Base-by-base conservation (phyloP, 1,140 invertebrate genomes). In the Leptinotarsa undecemlineata region DNA sequence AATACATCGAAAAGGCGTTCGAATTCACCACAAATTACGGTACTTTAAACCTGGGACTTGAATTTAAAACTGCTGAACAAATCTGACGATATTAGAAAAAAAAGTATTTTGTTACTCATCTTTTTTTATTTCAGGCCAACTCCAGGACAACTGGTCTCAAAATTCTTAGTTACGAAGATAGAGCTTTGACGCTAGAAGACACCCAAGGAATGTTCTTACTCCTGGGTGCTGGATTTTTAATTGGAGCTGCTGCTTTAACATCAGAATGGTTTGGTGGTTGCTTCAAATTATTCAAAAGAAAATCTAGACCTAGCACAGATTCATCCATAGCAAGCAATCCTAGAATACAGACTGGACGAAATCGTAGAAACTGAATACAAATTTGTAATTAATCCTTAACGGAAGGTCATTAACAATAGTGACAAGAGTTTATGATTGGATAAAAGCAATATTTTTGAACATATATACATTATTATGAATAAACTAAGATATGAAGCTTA, bases 121-220 rank as follows among this genome's bases (percentile, higher is more conserved):
- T 42, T 57, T 15, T 15, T 4, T 17, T n/a, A 57, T 79, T 80
- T 72, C 66, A 82, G 82, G 82, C 83, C 13, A 84, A 78, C 75
- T 71, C 76, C 19, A 76, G 63, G 19, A 74, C 75, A 20, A 72
- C 17, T n/a, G 51, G 20, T 48, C 63, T 81, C 51, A 78, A 77
- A 71, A 47, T 85, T 76, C 74, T 86, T 71, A 80, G 86, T 72
- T 83, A 87, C 15, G 89, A 92, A 84, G 92, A 94, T 82, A 87
- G 91, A 70, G 89, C 90, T 63, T 79, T 94, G 23, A 90, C 90
- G 0, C 85, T 93, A 51, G 91, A 92, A 79, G 92, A 93, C 75
- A 92, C 91, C 3, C 91, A 93, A 85, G 92, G 92, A 6, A 94
- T 93, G 91, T 94, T 94, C 80, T 83, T 93, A 8, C 85, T 94